These are phyloP conservation scores for Ctenopoma kingsleyae DNA, from an alignment of 2,797 vertebrate species.

Conservation along the genomic window DNA sequence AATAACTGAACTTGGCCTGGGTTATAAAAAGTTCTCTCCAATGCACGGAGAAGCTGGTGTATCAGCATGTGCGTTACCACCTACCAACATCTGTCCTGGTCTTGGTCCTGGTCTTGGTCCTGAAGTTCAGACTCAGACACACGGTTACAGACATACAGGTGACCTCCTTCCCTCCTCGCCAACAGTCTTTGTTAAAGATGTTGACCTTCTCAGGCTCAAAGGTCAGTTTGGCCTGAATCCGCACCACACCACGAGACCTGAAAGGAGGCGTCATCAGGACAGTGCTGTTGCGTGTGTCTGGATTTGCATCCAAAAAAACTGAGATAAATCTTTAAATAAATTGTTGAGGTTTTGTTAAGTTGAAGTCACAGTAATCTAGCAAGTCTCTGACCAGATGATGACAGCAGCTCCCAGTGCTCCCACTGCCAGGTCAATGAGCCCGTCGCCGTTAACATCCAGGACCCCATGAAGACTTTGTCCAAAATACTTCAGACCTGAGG, in stretches of 20 bases:
- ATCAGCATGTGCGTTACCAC: slow-evolving; percentile 1
- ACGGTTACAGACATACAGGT: slow-evolving; percentile 89
- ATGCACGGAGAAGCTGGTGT: neutral
- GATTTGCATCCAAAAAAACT: too few species aligned
- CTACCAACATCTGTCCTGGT: slow-evolving; percentile 79
- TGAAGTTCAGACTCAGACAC: slow-evolving; percentile 89
- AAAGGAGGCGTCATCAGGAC: neutral
- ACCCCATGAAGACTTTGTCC: slow-evolving; percentile 92
- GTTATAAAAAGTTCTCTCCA: too few species aligned
- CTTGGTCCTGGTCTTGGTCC: slow-evolving; percentile 78
- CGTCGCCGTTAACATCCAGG: slow-evolving; percentile 90
- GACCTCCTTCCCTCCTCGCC: slow-evolving; percentile 88
- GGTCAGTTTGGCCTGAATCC: slow-evolving; percentile 85
- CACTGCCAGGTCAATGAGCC: slow-evolving; percentile 90
- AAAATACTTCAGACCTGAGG: slow-evolving; percentile 88
- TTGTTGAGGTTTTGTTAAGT: too few species aligned
- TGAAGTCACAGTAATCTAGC: neutral
- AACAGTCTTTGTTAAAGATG: slow-evolving; percentile 93
- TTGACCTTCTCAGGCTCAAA: slow-evolving; percentile 95
- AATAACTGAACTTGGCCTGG: too few species aligned
- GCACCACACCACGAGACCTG: slow-evolving; percentile 93
- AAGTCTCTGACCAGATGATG: slow-evolving; percentile 87
- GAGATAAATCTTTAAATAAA: too few species aligned
- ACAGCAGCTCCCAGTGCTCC: slow-evolving; percentile 91
- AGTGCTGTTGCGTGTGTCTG: neutral